Conservation (phyloP, 2,797 vertebrate genomes). For the Ataeniobius toweri region DNA sequence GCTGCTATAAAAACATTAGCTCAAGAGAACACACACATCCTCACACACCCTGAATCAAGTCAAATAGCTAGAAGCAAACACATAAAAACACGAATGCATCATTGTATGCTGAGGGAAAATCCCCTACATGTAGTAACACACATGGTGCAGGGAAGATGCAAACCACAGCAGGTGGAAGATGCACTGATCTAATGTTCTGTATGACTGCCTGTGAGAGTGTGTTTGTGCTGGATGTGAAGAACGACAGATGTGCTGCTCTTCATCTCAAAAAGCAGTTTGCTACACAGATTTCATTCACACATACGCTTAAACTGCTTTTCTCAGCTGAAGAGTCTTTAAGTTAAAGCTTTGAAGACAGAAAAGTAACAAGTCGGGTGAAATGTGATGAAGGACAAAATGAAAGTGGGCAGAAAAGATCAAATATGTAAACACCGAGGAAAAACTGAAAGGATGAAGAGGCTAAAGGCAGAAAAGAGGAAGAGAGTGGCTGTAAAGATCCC, state of each 20-base stretch:
- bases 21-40: constrained; percentile 14
- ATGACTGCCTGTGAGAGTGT: constrained; percentile 8
- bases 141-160: constrained; percentile 41
- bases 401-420: constrained; percentile 6
- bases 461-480: constrained; percentile 29
- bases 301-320: constrained; percentile 14
- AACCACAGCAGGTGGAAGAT: constrained; percentile 57
- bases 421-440: background rate
- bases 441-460: constrained; percentile 20
- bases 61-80: constrained; percentile 45
- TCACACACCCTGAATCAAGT: constrained; percentile 21
- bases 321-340: constrained; percentile 13
- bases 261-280: constrained; percentile 13
- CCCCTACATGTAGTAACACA: constrained; percentile 31
- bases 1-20: constrained; percentile 37
- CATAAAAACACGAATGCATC: constrained; percentile 29
- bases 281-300: constrained; percentile 12
- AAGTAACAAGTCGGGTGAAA: constrained; percentile 30
- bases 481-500: constrained; percentile 52
- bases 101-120: constrained; percentile 26
- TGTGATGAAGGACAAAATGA: constrained; percentile 12
- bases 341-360: constrained; percentile 24
- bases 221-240: constrained; percentile 47
- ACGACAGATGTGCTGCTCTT: constrained; percentile 50
- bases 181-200: constrained; percentile 14